Percentiles rank a stretch among this genome's conserved stretches.
Evolutionary conservation across 2,888 invertebrate genomes (phyloP).

Genomic region (Adelognathus sp.): DNA sequence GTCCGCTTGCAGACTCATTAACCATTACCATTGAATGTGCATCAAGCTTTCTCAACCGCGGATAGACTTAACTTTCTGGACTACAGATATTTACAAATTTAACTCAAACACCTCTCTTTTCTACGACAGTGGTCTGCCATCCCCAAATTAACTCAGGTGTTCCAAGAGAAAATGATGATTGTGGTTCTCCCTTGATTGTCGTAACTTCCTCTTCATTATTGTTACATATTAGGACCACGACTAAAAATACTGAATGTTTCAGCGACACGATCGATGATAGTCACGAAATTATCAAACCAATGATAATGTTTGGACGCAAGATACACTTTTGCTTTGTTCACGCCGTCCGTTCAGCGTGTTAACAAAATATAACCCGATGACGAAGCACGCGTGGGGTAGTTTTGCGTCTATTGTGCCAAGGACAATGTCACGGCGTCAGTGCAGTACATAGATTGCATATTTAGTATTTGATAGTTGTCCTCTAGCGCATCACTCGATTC

Average conservation of each 20-base stretch:
- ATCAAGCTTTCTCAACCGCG: background rate
- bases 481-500: conserved; percentile 22
- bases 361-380: background rate
- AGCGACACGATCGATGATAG: too few relatives aligned
- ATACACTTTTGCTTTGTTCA: too few relatives aligned
- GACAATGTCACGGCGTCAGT: background rate
- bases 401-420: background rate
- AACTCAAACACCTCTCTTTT: conserved; percentile 12
- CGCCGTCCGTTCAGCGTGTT: too few relatives aligned
- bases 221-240: too few relatives aligned
- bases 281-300: too few relatives aligned
- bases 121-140: background rate
- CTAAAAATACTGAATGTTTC: too few relatives aligned
- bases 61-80: conserved; percentile 18
- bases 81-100: conserved; percentile 25
- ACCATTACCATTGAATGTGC: conserved; percentile 18
- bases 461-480: conserved; percentile 10
- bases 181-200: background rate
- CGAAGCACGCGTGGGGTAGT: background rate
- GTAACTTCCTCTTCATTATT: background rate
- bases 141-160: background rate
- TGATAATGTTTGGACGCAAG: too few relatives aligned
- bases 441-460: background rate
- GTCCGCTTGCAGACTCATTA: conserved; percentile 19
- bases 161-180: background rate